A percentile compares a stretch with the other conserved stretches of the same genome.
Evolutionary conservation across 2,888 invertebrate genomes (phyloP).

Genomic region (Lymantria dispar): DNA sequence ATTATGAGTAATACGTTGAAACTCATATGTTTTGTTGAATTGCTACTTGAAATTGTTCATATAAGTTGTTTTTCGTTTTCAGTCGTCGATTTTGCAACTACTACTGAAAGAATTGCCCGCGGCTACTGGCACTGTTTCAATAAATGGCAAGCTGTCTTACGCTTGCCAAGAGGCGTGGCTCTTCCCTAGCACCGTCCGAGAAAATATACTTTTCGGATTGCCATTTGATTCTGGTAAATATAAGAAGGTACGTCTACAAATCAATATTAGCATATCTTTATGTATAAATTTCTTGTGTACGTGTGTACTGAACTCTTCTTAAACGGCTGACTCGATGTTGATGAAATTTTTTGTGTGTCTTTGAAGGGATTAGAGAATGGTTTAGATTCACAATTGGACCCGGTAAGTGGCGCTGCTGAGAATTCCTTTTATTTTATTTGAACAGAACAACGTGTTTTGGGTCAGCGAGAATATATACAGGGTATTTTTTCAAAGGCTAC

Average conservation of each 20-base stretch:
- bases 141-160: conserved; percentile 86
- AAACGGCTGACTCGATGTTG: too few relatives aligned
- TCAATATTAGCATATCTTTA: conserved; percentile 19
- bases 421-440: too few relatives aligned
- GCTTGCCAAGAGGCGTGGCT: conserved; percentile 94
- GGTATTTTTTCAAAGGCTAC: too few relatives aligned
- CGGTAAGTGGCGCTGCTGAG: too few relatives aligned
- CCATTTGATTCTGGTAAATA: conserved; percentile 84
- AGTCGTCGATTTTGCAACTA: conserved; percentile 85
- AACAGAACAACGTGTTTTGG: too few relatives aligned
- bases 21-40: neutral
- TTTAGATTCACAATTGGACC: too few relatives aligned
- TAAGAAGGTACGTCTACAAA: conserved; percentile 55
- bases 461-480: too few relatives aligned
- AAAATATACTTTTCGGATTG: conserved; percentile 93
- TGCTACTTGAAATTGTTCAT: conserved; percentile 9
- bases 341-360: too few relatives aligned
- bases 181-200: conserved; percentile 88
- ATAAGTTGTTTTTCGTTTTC: conserved; percentile 36
- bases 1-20: neutral
- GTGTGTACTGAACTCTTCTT: too few relatives aligned
- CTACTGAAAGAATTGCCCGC: conserved; percentile 88
- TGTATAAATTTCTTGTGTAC: conserved; percentile 20
- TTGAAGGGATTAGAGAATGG: too few relatives aligned
- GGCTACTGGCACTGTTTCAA: conserved; percentile 82